A percentile compares a stretch with the other conserved stretches of the same genome.
phyloP scores from a whole-genome alignment of 2,797 vertebrate species.

The Intellagama lesueurii region DNA sequence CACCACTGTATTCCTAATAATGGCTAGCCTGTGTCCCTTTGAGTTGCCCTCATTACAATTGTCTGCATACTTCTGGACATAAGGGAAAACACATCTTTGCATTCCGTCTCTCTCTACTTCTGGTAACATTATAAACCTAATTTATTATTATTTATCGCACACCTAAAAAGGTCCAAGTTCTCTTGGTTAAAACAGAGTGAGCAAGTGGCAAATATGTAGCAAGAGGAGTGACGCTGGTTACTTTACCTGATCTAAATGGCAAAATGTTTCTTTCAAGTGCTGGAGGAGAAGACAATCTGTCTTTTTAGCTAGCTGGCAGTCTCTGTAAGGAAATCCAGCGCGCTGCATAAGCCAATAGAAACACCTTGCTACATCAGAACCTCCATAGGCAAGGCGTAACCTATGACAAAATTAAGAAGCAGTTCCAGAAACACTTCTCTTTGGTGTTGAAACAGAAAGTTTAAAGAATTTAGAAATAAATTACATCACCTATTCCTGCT shows the following conservation, averaged over 20 bases:
- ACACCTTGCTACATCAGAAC: conserved; percentile 93
- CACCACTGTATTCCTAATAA: neutral
- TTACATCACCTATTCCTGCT: too few relatives aligned
- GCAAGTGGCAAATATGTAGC: neutral
- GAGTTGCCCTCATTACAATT: neutral
- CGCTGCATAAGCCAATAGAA: conserved; percentile 98
- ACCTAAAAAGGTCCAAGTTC: neutral
- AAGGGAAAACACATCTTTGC: neutral
- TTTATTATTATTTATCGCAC: neutral
- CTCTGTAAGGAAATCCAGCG: conserved; percentile 95
- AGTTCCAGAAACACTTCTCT: neutral
- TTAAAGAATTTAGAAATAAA: neutral
- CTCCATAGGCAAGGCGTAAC: conserved; percentile 93
- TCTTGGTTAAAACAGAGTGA: neutral
- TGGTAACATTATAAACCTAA: neutral
- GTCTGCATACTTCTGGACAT: neutral
- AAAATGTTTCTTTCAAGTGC: conserved; percentile 95
- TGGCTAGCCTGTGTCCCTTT: neutral
- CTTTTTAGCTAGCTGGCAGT: conserved; percentile 90
- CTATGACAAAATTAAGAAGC: conserved; percentile 70
- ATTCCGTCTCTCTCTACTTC: neutral
- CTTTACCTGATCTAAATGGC: conserved; percentile 93
- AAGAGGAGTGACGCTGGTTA: neutral
- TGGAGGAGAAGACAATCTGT: conserved; percentile 93
- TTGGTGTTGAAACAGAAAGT: neutral